Percentiles rank a stretch among this genome's conserved stretches.
Evolutionary conservation across 2,113 vertebrate species (phyloP).

Genomic region (Atrichornis clamosus): DNA sequence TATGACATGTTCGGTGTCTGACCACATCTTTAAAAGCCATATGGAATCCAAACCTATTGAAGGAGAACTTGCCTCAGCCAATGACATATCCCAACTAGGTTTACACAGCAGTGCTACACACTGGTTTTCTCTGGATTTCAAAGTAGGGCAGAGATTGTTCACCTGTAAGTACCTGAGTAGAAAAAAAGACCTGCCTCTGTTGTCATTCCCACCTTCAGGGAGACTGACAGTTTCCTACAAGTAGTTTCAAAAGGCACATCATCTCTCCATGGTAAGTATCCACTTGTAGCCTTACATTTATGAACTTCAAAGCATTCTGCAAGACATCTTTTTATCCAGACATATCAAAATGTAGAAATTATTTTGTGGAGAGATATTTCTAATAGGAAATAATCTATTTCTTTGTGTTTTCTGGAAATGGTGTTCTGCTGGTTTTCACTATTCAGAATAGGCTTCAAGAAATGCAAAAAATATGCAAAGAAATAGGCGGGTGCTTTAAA

Average conservation of each 20-base stretch:
- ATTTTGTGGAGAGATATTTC: constrained; percentile 31
- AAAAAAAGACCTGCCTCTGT: constrained; percentile 52
- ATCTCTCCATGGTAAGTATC: constrained; percentile 24
- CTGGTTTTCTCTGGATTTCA: background rate
- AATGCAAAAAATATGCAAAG: constrained; percentile 5
- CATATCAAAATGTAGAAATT: background rate
- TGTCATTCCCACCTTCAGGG: background rate
- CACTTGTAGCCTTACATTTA: constrained; percentile 3
- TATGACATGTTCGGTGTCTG: accelerated
- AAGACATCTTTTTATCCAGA: constrained; percentile 1
- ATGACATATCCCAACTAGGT: background rate
- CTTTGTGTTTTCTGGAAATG: background rate
- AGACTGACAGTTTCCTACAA: constrained; percentile 37
- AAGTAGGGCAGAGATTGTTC: constrained; percentile 41
- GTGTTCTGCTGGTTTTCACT: constrained; percentile 36
- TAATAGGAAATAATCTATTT: background rate
- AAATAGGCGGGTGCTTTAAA: background rate
- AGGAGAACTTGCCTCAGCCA: background rate
- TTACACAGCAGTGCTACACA: background rate
- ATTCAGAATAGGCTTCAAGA: constrained; percentile 26
- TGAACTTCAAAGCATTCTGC: constrained; percentile 26
- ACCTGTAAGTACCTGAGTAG: constrained; percentile 58
- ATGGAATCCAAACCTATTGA: background rate
- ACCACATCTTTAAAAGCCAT: background rate
- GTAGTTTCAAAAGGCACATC: constrained; percentile 56